Evolutionary conservation across 2,797 vertebrate genomes (phyloP).

Genomic region (Trachops cirrhosus): DNA sequence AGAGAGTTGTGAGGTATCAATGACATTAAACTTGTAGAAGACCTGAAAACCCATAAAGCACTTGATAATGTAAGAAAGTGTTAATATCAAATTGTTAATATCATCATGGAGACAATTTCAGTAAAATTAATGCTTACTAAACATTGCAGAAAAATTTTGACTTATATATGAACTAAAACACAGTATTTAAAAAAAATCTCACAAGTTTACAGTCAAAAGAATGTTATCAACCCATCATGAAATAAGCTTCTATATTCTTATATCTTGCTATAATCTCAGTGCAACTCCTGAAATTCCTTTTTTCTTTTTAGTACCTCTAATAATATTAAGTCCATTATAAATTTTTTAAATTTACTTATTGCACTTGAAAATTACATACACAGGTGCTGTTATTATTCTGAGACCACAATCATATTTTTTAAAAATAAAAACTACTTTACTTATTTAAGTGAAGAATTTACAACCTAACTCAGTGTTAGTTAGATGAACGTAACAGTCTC

Average conservation of each 20-base stretch:
- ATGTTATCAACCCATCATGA: background rate
- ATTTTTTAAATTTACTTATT: slow-evolving; percentile 19
- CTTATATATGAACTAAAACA: slow-evolving; percentile 10
- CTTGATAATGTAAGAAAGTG: background rate
- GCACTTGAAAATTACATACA: slow-evolving; percentile 31
- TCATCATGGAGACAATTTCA: background rate
- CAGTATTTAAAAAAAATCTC: background rate
- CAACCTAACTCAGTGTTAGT: background rate
- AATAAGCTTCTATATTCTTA: background rate
- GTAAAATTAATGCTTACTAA: background rate
- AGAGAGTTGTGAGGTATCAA: background rate
- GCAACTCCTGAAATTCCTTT: background rate
- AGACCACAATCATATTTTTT: background rate
- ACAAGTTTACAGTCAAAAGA: background rate
- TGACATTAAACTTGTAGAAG: background rate
- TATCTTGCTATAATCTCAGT: background rate
- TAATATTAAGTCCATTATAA: slow-evolving; percentile 18
- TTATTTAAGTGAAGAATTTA: background rate
- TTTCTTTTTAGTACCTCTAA: background rate
- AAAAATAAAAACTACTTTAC: slow-evolving; percentile 12
- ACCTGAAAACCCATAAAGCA: background rate
- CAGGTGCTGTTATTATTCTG: background rate
- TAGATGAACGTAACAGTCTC: background rate
- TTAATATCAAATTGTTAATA: background rate
- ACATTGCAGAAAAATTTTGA: background rate